Base-by-base conservation (phyloP, 2,888 invertebrate genomes). In the Diadegma fenestrale region DNA sequence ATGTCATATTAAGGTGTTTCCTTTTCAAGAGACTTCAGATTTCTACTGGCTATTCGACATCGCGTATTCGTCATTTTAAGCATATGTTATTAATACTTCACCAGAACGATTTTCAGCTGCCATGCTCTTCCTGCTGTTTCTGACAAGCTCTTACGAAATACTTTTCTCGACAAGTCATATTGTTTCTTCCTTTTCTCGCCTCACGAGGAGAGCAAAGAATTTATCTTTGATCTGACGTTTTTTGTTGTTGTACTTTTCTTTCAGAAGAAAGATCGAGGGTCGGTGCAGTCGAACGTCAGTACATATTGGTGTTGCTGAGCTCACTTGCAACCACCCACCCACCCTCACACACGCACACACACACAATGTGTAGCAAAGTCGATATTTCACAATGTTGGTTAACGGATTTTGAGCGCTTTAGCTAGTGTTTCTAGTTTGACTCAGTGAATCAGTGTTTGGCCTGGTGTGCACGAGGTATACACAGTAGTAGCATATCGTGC, bases 401-500 rank as follows among this genome's bases (percentile, higher is more conserved):
- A 66, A 66, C 22, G 30, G 7, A 8, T 43, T 75, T 68, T n/a
- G 63, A 43, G 26, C 43, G 43, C n/a, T 45, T 26, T 61, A 45
- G 17, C n/a, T n/a, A 30, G 45, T 64, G 30, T 73, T 61, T 61
- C 26, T 30, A 22, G 14, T 43, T 63, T 10, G 7, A 14, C 58
- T n/a, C 19, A 45, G 45, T 22, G 61, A 63, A 75, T 63, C 19
- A 51, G 76, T 77, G 51, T 64, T 22, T 17, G 37, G 14, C n/a
- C 30, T 48, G 33, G 19, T 76, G 48, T 48, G 63, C 63, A 48
- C 30, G 45, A n/a, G 19, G 17, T 22, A n/a, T n/a, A 51, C 51
- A 77, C 33, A 76, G 79, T 22, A 19, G 45, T 37, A 19, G 45
- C 64, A 58, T 72, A 43, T 71, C 64, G 30, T 41, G 58, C 64